Percentiles rank a stretch among this genome's conserved stretches.
These are phyloP conservation scores for Drosophila nigrodunni DNA, from an alignment of 1,140 invertebrate species.

Conservation along the genomic window DNA sequence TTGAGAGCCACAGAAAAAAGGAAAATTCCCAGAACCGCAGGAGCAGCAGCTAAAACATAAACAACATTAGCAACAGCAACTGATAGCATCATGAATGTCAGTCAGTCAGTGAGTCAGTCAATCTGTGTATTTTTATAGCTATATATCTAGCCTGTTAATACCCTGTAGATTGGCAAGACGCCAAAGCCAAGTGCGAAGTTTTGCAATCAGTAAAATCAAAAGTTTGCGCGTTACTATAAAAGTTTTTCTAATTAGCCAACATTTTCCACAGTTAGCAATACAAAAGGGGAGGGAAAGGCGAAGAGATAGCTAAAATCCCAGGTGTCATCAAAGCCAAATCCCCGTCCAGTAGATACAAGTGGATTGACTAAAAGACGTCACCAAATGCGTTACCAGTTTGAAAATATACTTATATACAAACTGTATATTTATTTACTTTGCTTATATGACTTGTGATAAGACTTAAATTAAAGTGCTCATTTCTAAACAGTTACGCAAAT, in stretches of 20 bases:
- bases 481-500: slow-evolving; percentile 31
- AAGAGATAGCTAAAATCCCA: not conserved
- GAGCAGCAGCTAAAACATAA: slow-evolving; percentile 20
- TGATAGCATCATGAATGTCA: slow-evolving; percentile 58
- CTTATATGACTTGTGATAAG: slow-evolving; percentile 53
- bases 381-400: slow-evolving; percentile 12
- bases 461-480: slow-evolving; percentile 36
- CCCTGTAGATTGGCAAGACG: slow-evolving; percentile 5
- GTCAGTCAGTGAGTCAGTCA: slow-evolving; percentile 56
- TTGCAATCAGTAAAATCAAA: slow-evolving; percentile 79
- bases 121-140: slow-evolving; percentile 3
- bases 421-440: slow-evolving; percentile 35
- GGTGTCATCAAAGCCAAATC: slow-evolving; percentile 37
- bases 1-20: slow-evolving; percentile 40
- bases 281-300: not conserved
- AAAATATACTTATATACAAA: not conserved
- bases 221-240: slow-evolving; percentile 61
- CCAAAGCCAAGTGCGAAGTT: slow-evolving; percentile 65
- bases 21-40: slow-evolving; percentile 36
- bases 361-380: slow-evolving; percentile 49
- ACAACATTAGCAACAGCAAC: slow-evolving; percentile 54
- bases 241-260: slow-evolving; percentile 75
- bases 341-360: slow-evolving; percentile 10
- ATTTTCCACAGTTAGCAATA: slow-evolving; percentile 12
- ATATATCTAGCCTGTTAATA: slow-evolving; percentile 4